Evolutionary conservation across 2,888 invertebrate genomes (phyloP).

Genomic region (Omphaloscelis lunosa): DNA sequence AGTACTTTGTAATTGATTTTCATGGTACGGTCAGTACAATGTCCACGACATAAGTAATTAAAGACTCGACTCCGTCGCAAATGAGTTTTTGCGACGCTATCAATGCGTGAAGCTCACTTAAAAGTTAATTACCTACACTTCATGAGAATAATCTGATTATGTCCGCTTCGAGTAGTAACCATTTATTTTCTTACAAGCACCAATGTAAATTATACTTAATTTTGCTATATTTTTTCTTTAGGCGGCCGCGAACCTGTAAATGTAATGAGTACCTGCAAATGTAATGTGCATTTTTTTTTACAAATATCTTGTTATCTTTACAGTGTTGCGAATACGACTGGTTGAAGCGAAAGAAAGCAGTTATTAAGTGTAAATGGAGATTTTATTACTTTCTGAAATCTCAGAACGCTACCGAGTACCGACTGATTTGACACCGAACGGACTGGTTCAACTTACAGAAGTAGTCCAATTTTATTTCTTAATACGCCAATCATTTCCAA

Average conservation of each 20-base stretch:
- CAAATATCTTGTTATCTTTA: conserved; percentile 48
- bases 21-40: conserved; percentile 61
- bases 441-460: conserved; percentile 63
- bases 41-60: conserved; percentile 65
- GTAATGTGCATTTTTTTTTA: conserved; percentile 43
- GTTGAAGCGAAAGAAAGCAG: conserved; percentile 50
- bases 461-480: conserved; percentile 54
- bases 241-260: conserved; percentile 43
- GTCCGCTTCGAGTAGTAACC: conserved; percentile 58
- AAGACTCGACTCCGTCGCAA: conserved; percentile 55
- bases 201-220: conserved; percentile 61
- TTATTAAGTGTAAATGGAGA: conserved; percentile 59
- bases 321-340: conserved; percentile 48
- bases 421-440: conserved; percentile 53
- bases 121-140: conserved; percentile 72
- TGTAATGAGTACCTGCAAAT: conserved; percentile 51
- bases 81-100: conserved; percentile 68
- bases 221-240: conserved; percentile 59
- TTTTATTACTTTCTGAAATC: conserved; percentile 65
- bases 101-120: conserved; percentile 71
- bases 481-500: conserved; percentile 49
- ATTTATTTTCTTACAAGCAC: conserved; percentile 58
- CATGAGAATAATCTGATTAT: conserved; percentile 73
- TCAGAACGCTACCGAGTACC: conserved; percentile 52
- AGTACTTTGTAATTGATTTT: conserved; percentile 65